A percentile compares a stretch with the other conserved stretches of the same genome.
Conservation (phyloP, 2,797 vertebrate genomes). For the Rhinichthys osculus region DNA sequence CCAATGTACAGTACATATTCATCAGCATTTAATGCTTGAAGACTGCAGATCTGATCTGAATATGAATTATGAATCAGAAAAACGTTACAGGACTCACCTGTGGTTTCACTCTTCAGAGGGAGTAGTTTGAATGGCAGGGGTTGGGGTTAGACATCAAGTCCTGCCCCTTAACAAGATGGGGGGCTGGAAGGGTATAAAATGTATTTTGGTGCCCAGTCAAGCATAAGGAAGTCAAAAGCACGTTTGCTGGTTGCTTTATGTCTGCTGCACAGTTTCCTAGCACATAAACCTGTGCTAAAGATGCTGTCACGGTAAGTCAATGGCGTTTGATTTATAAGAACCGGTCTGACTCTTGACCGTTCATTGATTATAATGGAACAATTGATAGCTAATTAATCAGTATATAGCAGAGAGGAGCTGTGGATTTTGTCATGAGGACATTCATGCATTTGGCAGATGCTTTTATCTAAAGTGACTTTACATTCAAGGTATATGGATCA, state of each 20-base stretch:
- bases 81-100: neutral
- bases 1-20: neutral
- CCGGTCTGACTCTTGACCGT: slow-evolving; percentile 10
- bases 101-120: slow-evolving; percentile 28
- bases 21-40: neutral
- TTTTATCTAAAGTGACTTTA: neutral
- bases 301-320: slow-evolving; percentile 71
- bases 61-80: slow-evolving; percentile 9
- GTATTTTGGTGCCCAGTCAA: slow-evolving; percentile 65
- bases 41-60: neutral
- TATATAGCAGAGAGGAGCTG: neutral
- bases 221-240: slow-evolving; percentile 67
- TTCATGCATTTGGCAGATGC: neutral
- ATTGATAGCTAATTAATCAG: neutral
- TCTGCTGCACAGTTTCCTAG: slow-evolving; percentile 60
- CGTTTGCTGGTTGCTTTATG: slow-evolving; percentile 64
- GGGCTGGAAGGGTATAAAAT: slow-evolving; percentile 70
- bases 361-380: neutral
- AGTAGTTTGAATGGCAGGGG: slow-evolving; percentile 51
- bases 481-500: neutral
- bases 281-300: slow-evolving; percentile 62
- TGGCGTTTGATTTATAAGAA: slow-evolving; percentile 21
- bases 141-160: slow-evolving; percentile 60
- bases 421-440: neutral
- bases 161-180: slow-evolving; percentile 68